Evolutionary conservation across 2,797 vertebrate species (phyloP).

Genomic region (Sciaenops ocellatus): DNA sequence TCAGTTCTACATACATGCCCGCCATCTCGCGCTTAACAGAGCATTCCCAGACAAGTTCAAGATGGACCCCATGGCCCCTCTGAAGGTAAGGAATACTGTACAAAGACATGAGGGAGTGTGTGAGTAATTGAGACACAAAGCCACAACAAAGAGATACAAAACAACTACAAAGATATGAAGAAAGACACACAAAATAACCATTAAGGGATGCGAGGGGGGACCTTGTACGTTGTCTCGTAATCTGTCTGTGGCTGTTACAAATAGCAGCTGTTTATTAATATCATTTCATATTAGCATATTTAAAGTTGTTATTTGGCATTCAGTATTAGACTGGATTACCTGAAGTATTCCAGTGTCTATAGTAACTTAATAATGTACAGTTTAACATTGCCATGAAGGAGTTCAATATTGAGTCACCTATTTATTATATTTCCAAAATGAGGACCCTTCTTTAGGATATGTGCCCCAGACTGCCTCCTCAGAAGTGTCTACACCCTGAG

Average conservation of each 20-base stretch:
- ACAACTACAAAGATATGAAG: too few species aligned
- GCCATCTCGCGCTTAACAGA: slow-evolving; percentile 92
- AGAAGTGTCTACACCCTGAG: background rate
- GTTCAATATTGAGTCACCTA: too few species aligned
- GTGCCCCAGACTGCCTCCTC: background rate
- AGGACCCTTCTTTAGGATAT: background rate
- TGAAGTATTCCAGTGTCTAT: too few species aligned
- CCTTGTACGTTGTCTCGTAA: background rate
- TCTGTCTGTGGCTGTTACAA: background rate
- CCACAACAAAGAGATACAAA: too few species aligned
- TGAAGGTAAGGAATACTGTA: slow-evolving; percentile 81
- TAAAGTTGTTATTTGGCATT: background rate
- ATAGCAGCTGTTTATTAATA: background rate
- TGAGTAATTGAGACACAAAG: background rate
- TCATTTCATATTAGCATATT: background rate
- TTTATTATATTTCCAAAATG: too few species aligned
- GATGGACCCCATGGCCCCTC: slow-evolving; percentile 85
- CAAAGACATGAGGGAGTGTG: background rate
- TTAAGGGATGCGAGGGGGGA: background rate
- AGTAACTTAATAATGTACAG: background rate
- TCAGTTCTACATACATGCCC: slow-evolving; percentile 94
- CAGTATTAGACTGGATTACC: background rate
- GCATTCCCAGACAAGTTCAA: slow-evolving; percentile 94
- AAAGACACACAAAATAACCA: background rate
- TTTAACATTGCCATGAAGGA: background rate